A percentile compares a stretch with the other conserved stretches of the same genome.
Evolutionary conservation across 2,888 invertebrate genomes (phyloP).

Genomic region (Cordilura impudica): DNA sequence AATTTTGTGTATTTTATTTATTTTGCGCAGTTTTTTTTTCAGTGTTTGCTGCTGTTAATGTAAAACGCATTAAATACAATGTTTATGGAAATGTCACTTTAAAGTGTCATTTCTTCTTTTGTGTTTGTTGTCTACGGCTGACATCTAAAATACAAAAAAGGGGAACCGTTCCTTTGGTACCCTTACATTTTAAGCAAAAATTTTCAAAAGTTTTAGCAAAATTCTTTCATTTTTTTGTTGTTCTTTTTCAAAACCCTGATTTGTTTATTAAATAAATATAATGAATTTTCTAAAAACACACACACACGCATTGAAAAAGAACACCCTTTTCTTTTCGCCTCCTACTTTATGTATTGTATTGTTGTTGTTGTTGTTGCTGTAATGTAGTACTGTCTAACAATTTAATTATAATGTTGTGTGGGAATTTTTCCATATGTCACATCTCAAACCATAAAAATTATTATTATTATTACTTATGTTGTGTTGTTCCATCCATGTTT

Average conservation of each 20-base stretch:
- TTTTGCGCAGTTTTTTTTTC: slow-evolving; percentile 36
- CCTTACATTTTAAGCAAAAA: slow-evolving; percentile 20
- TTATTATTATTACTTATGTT: no score
- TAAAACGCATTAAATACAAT: slow-evolving; percentile 57
- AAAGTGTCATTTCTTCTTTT: slow-evolving; percentile 40
- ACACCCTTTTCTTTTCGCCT: slow-evolving; percentile 3
- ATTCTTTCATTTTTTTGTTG: background rate
- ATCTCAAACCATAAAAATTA: slow-evolving; percentile 16
- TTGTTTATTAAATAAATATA: slow-evolving; percentile 40
- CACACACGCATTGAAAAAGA: no score
- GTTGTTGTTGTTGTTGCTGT: slow-evolving; percentile 10
- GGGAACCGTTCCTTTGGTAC: slow-evolving; percentile 4
- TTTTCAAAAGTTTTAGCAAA: slow-evolving; percentile 39
- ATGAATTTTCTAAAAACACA: slow-evolving; percentile 21
- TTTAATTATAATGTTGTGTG: slow-evolving; percentile 60
- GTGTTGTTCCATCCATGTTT: background rate
- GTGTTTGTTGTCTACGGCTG: background rate
- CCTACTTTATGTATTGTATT: no score
- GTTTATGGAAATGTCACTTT: slow-evolving; percentile 61
- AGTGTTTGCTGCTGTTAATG: slow-evolving; percentile 16
- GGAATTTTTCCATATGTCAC: slow-evolving; percentile 56
- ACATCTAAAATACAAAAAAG: background rate
- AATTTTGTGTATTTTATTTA: slow-evolving; percentile 12
- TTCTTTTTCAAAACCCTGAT: slow-evolving; percentile 19
- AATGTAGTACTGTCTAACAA: slow-evolving; percentile 34